Evolutionary conservation across 2,797 vertebrate species (phyloP), one percentile per base, ranked within the genome.

Genomic region (Sebastes reedi): DNA sequence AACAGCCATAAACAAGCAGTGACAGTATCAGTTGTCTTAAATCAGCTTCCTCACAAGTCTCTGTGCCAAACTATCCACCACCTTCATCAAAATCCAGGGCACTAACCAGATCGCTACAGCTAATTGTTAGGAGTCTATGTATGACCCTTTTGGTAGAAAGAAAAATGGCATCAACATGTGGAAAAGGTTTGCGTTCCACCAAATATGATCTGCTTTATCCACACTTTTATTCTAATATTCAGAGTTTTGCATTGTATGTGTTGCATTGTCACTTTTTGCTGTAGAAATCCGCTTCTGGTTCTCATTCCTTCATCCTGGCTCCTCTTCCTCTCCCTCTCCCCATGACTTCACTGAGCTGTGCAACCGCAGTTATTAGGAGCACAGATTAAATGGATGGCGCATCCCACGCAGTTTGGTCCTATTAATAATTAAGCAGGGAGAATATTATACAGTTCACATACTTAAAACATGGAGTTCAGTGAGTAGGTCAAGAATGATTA

Each of bases 401-500:
- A 91, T 84, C 5, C 94, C 85, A 88, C 92, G 92, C 95, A 96
- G 95, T 96, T 92, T 94, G 92, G 92, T 93, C 90, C 32, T 54
- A 91, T 96, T 96, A 97, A 97, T 98, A 96, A 98, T 97, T 95
- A 96, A 96, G 90, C 89, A 87, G 75, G 88, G 85, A 27, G 67
- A 95, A 96, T 95, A 96, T 97, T 96, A 96, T 95, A 96, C 95
- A 96, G 96, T 97, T 97, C 95, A 95, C 95, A 95, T 96, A 93
- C 96, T 97, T 97, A 97, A 97, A 97, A 97, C 97, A 95, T 89
- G 94, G 92, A 96, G 97, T 97, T 97, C 96, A 97, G 91, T 36
- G 94, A 96, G 96, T 95, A 95, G 97, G 97, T 98, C 97, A 97
- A 94, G 96, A 96, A 96, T 97, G 97, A 99, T 98, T 98, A 97